phyloP scores from a whole-genome alignment of 2,113 vertebrate genomes.

The Isurus oxyrinchus region DNA sequence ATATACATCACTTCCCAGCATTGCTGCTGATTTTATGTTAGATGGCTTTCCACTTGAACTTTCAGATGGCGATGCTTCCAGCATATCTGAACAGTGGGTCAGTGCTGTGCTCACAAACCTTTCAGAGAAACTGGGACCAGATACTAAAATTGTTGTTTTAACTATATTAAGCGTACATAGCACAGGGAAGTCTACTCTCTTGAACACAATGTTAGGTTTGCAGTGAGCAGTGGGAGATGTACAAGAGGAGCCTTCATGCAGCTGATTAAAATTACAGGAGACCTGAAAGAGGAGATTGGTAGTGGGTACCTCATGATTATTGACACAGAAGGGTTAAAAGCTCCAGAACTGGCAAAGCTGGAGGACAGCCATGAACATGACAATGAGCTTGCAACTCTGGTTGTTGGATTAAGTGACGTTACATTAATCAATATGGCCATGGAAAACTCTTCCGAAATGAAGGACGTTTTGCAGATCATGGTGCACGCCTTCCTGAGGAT shows the following conservation, averaged over 20 bases:
- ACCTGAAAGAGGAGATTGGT: constrained; percentile 48
- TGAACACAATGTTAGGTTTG: constrained; percentile 72
- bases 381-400: constrained; percentile 63
- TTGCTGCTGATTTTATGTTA: constrained; percentile 57
- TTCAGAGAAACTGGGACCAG: constrained; percentile 50
- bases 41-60: constrained; percentile 66
- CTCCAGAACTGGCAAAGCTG: constrained; percentile 40
- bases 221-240: constrained; percentile 48
- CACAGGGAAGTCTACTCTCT: constrained; percentile 67
- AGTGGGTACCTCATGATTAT: constrained; percentile 51
- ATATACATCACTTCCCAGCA: constrained; percentile 40
- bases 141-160: constrained; percentile 55
- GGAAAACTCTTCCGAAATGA: constrained; percentile 27
- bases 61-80: constrained; percentile 63
- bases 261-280: constrained; percentile 37
- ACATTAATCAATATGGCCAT: constrained; percentile 61
- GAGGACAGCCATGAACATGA: constrained; percentile 50
- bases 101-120: constrained; percentile 56
- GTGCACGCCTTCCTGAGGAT: constrained; percentile 35
- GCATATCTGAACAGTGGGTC: constrained; percentile 65
- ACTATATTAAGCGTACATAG: constrained; percentile 66
- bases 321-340: constrained; percentile 44
- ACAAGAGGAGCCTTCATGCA: constrained; percentile 60
- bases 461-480: constrained; percentile 22
- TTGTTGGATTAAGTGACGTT: constrained; percentile 63